phyloP scores from a whole-genome alignment of 1,140 invertebrate genomes.

The Temnothorax longispinosus region DNA sequence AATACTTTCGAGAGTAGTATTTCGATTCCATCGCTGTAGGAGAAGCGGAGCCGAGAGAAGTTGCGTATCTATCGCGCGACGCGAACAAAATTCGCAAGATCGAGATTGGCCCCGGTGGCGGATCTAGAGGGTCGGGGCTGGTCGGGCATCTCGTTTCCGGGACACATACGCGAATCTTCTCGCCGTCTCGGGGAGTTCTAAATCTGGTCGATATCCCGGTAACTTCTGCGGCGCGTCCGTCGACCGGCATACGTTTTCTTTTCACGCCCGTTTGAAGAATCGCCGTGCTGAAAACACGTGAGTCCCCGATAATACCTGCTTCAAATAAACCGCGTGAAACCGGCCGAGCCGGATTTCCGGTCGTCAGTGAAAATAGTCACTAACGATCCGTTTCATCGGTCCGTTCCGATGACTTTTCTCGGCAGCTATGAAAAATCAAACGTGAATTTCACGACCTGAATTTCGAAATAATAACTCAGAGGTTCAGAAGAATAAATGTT shows the following conservation, averaged over 20 bases:
- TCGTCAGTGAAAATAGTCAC: constrained; percentile 37
- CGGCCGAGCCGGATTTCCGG: neutral
- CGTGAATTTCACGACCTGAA: neutral
- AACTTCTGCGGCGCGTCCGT: constrained; percentile 52
- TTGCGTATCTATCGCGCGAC: constrained; percentile 46
- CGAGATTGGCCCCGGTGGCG: constrained; percentile 47
- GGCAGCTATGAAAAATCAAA: neutral
- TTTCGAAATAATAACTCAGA: neutral
- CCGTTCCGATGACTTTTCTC: too few species aligned
- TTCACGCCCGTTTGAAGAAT: constrained; percentile 49
- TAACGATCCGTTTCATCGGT: constrained; percentile 28
- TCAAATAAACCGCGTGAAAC: constrained; percentile 47
- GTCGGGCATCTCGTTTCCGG: constrained; percentile 39
- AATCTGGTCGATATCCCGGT: constrained; percentile 63
- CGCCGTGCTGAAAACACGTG: neutral
- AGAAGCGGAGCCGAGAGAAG: neutral
- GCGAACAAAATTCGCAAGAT: constrained; percentile 52
- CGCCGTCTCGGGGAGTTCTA: constrained; percentile 53
- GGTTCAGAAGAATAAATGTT: neutral
- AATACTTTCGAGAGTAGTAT: neutral
- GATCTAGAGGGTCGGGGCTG: constrained; percentile 46
- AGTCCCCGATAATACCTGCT: neutral
- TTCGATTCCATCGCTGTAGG: constrained; percentile 23
- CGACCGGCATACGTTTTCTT: constrained; percentile 15
- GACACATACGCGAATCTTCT: constrained; percentile 30